These are phyloP conservation scores for Zaprionus bogoriensis DNA, from an alignment of 2,888 invertebrate genomes.

Conservation along the genomic window DNA sequence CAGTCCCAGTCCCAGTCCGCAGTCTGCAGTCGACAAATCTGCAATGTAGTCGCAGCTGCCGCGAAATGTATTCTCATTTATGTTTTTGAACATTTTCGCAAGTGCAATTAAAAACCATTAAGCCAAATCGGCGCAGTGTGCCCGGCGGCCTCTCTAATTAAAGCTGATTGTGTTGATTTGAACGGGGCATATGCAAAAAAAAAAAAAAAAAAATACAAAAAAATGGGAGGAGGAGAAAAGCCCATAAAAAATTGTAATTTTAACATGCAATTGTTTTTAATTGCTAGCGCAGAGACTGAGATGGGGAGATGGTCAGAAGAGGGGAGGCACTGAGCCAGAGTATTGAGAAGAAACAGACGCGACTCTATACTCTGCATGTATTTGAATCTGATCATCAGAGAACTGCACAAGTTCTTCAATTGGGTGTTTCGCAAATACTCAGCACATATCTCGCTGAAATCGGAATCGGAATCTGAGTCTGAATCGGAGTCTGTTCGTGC, in stretches of 20 bases:
- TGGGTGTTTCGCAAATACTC: too few species aligned
- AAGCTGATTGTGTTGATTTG: constrained; percentile 61
- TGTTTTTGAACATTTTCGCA: constrained; percentile 39
- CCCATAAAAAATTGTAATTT: constrained; percentile 19
- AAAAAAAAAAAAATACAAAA: constrained; percentile 9
- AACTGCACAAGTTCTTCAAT: too few species aligned
- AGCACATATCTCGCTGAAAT: too few species aligned
- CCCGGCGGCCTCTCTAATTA: constrained; percentile 60
- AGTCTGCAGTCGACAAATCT: neutral
- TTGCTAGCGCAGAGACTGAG: too few species aligned
- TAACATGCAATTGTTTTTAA: constrained; percentile 61
- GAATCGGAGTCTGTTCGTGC: too few species aligned
- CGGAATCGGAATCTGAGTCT: too few species aligned
- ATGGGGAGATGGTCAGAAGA: too few species aligned
- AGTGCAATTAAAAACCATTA: constrained; percentile 65
- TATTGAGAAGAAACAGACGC: neutral
- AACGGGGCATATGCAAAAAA: constrained; percentile 36
- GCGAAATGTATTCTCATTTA: constrained; percentile 10
- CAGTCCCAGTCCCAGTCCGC: too few species aligned
- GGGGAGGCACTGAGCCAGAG: neutral
- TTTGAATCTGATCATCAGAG: constrained; percentile 24
- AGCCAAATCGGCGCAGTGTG: constrained; percentile 63
- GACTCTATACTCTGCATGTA: neutral
- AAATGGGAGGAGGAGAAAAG: constrained; percentile 4
- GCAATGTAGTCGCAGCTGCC: neutral